phyloP scores from a whole-genome alignment of 2,113 vertebrate species.

The Coptodon bakossiorum region DNA sequence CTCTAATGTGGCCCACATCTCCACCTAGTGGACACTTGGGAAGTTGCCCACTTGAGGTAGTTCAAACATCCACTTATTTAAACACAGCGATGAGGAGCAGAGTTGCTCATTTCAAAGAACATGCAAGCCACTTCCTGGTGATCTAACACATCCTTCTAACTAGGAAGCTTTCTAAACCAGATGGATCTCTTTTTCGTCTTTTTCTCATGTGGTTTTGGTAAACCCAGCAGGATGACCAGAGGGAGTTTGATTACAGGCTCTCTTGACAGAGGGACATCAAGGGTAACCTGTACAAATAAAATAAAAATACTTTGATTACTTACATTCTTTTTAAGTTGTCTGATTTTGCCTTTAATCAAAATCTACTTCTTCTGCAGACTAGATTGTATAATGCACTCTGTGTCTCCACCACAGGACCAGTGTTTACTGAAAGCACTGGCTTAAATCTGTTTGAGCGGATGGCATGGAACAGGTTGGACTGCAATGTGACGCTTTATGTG shows the following conservation, averaged over 20 bases:
- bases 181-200: conserved; percentile 47
- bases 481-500: conserved; percentile 24
- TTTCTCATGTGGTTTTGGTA: conserved; percentile 14
- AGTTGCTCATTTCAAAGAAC: neutral
- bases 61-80: neutral
- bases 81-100: neutral
- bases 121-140: neutral
- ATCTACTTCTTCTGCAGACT: neutral
- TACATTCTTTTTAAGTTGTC: neutral
- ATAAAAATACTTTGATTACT: neutral
- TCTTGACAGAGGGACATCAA: conserved; percentile 42
- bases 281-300: conserved; percentile 40
- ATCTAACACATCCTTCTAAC: neutral
- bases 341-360: neutral
- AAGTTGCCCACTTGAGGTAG: neutral
- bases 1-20: neutral
- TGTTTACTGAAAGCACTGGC: neutral
- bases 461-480: conserved; percentile 11
- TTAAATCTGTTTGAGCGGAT: neutral
- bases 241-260: conserved; percentile 63
- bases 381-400: neutral
- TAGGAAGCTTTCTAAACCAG: conserved; percentile 34
- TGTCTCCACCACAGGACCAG: neutral
- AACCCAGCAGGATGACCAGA: conserved; percentile 48
- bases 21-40: conserved; percentile 43